Base-by-base conservation (phyloP, 2,797 vertebrate species). In the Scolopax rusticola region DNA sequence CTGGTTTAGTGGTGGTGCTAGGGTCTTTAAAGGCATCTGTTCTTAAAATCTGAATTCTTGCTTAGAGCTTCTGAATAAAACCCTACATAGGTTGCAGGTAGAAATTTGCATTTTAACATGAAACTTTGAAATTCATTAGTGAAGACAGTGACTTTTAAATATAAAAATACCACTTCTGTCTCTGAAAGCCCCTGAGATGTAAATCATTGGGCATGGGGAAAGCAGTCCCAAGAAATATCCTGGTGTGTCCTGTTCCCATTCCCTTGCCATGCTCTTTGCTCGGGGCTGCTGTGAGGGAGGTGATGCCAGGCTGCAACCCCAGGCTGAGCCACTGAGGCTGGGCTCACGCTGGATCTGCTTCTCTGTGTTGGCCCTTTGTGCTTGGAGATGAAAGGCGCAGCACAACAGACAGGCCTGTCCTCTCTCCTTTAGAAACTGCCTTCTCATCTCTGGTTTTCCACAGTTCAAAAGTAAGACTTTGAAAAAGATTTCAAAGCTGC, bases 401-500 rank as follows among this genome's bases (percentile, higher is more conserved):
- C 6, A 56, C 0, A 5, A 80, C 87, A 60, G 45, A 68, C 40
- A 48, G 51, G 68, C 45, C 40, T 89, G 82, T 93, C 48, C 84
- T 41, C n/a, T 48, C 43, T 87, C 51, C 43, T 79, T 80, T 8
- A 75, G 68, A 89, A 80, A 83, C n/a, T 83, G 70, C n/a, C 53
- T 90, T 69, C 91, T 97, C 79, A 48, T 69, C 68, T 91, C 79
- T 73, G 30, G 8, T 36, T 89, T 81, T 89, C 36, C 48, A 77
- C 36, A 40, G 68, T 51, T 95, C 91, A 95, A 85, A 94, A 0
- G 0, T 41, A 82, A 95, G 60, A 16, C 64, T 92, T 93, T 80
- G 61, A 95, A 92, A 79, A 76, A 63, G 2, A 53, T 92, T 95
- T 87, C 70, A 83, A 95, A 91, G 91, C 56, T 89, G 51, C 68